Conservation (phyloP, 2,888 invertebrate genomes). For the Drosophila mettleri region DNA sequence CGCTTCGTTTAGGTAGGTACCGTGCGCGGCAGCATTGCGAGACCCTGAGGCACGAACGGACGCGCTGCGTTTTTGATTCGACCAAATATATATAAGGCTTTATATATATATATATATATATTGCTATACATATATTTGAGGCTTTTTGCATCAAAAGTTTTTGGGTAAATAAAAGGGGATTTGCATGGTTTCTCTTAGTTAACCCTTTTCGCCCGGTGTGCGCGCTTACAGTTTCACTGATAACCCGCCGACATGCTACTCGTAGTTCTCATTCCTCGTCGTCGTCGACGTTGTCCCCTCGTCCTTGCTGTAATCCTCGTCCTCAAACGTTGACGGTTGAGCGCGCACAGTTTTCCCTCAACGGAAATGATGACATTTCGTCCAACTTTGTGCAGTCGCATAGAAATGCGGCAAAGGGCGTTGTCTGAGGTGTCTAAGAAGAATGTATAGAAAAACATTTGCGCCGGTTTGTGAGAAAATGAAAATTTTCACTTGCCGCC, state of each 20-base stretch:
- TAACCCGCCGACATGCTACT: slow-evolving; percentile 35
- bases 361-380: slow-evolving; percentile 82
- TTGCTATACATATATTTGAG: slow-evolving; percentile 7
- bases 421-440: slow-evolving; percentile 59
- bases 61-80: slow-evolving; percentile 25
- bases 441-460: slow-evolving; percentile 54
- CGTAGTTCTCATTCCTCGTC: slow-evolving; percentile 15
- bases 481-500: slow-evolving; percentile 68
- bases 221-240: slow-evolving; percentile 40
- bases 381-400: slow-evolving; percentile 78
- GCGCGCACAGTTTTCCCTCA: slow-evolving; percentile 65
- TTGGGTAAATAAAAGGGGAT: slow-evolving; percentile 63
- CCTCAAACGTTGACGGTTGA: slow-evolving; percentile 50
- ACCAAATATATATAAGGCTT: slow-evolving; percentile 13
- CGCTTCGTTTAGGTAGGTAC: slow-evolving; percentile 74
- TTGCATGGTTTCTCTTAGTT: slow-evolving; percentile 68
- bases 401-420: slow-evolving; percentile 63
- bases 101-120: slow-evolving; percentile 1
- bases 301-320: not conserved
- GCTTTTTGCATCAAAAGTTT: slow-evolving; percentile 43
- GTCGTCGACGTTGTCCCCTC: slow-evolving; percentile 6
- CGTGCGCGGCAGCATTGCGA: slow-evolving; percentile 62
- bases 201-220: slow-evolving; percentile 61
- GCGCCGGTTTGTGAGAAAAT: slow-evolving; percentile 56
- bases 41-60: slow-evolving; percentile 9